These are phyloP conservation scores for Clusia tigrina DNA, from an alignment of 2,888 invertebrate genomes.

Conservation along the genomic window DNA sequence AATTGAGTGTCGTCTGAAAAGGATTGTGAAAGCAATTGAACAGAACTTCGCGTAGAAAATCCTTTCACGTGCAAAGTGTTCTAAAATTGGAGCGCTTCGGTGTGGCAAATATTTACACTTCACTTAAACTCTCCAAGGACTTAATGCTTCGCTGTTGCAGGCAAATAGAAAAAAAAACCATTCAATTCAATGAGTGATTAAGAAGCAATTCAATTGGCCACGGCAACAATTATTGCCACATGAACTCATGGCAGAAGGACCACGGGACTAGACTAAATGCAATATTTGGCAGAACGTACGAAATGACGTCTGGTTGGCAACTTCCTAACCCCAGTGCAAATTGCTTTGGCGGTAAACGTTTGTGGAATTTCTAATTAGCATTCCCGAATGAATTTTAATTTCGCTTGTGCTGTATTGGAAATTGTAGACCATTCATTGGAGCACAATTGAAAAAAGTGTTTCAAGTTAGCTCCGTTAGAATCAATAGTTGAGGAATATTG, in stretches of 20 bases:
- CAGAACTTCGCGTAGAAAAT: neutral
- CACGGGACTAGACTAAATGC: no score
- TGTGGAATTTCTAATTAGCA: neutral
- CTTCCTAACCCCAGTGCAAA: slow-evolving; percentile 17
- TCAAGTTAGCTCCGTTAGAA: no score
- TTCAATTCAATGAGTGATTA: slow-evolving; percentile 38
- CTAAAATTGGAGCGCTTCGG: no score
- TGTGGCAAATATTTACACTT: slow-evolving; percentile 33
- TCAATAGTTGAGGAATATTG: no score
- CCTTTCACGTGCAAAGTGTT: no score
- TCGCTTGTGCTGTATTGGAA: slow-evolving; percentile 17
- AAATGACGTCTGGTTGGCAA: slow-evolving; percentile 11
- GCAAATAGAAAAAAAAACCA: slow-evolving; percentile 27
- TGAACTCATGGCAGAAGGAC: no score
- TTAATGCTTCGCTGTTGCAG: neutral
- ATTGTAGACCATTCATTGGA: no score
- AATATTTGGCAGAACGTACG: no score
- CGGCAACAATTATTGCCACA: slow-evolving; percentile 13
- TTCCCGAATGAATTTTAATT: slow-evolving; percentile 21
- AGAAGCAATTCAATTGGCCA: slow-evolving; percentile 33
- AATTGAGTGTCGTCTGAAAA: neutral
- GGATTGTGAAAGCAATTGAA: neutral
- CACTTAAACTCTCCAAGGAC: slow-evolving; percentile 37
- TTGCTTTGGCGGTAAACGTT: slow-evolving; percentile 12
- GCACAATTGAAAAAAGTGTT: no score